phyloP scores from a whole-genome alignment of 2,888 invertebrate species.

The Brassicogethes aeneus region DNA sequence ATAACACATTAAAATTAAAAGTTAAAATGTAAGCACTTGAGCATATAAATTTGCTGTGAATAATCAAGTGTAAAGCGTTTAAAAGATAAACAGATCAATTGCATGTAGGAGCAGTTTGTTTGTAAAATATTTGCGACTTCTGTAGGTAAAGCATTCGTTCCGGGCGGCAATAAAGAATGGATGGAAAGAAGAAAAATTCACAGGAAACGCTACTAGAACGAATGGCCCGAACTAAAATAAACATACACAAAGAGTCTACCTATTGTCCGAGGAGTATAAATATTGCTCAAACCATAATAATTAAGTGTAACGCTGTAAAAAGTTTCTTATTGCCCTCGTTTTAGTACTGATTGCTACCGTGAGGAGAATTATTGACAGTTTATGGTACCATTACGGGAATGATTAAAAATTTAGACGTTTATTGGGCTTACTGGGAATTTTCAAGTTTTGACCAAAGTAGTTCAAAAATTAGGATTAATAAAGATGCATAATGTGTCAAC shows the following conservation, averaged over 20 bases:
- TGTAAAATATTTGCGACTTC: background rate
- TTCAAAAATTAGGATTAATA: no score
- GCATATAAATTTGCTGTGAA: no score
- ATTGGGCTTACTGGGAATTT: constrained; percentile 1
- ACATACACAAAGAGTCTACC: background rate
- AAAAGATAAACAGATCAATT: no score
- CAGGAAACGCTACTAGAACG: background rate
- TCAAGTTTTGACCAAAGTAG: no score
- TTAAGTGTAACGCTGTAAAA: background rate
- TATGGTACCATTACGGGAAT: background rate
- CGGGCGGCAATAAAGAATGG: background rate
- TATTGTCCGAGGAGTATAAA: constrained; percentile 2
- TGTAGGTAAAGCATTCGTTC: background rate
- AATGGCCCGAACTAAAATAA: background rate
- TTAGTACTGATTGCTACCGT: constrained; percentile 2
- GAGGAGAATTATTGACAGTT: background rate
- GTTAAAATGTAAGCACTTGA: no score
- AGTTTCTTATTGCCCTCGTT: no score
- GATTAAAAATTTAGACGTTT: background rate
- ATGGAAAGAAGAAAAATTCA: background rate
- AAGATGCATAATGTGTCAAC: no score
- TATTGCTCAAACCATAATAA: constrained; percentile 2
- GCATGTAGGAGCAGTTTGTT: no score
- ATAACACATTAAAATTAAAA: no score
- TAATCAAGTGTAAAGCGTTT: no score